Evolutionary conservation across 2,888 invertebrate species (phyloP), one percentile per base, ranked within the genome.

Genomic region (Trichogramma evanescens): DNA sequence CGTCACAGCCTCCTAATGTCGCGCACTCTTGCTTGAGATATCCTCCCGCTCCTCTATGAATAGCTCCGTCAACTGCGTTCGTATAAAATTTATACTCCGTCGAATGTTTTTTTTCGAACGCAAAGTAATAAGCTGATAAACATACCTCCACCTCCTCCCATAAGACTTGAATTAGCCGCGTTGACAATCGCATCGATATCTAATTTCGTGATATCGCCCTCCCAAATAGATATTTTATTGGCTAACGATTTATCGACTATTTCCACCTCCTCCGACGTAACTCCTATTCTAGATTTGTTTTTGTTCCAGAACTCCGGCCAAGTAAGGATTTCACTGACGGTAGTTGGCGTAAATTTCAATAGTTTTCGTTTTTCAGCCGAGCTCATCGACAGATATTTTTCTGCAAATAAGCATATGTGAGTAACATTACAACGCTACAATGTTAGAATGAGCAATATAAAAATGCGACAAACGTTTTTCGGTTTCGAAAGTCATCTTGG

Each of bases 131-230:
- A 13, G 13, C 13, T 13, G 13, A 13, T 13, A 49, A 50, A 56
- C 53, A 62, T 74, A 84, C 85, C 85, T 74, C 94, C 93, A 41
- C 93, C 93, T 39, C 95, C 94, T 6, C 91, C 91, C 52, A 82
- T 75, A 49, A 94, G 79, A 26, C 78, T 76, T 0, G 83, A 82
- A 78, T 95, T 95, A 0, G 95, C 95, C 44, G 95, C 94, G 81
- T 95, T 95, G 0, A 93, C 93, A 68, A 95, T 92, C 0, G 88
- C 90, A 80, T 93, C 93, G 60, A 94, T 82, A 82, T 91, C 89
- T 51, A 95, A 79, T 55, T 82, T 82, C 0, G 93, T 94, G 39
- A 95, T 93, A 73, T 94, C 93, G 2, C 93, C 93, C 72, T 79
- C 80, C 80, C 84, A 90, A 62, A 88, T 77, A 6, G 86, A 85